Conservation (phyloP, 2,797 vertebrate species). For the Amniataba percoides region DNA sequence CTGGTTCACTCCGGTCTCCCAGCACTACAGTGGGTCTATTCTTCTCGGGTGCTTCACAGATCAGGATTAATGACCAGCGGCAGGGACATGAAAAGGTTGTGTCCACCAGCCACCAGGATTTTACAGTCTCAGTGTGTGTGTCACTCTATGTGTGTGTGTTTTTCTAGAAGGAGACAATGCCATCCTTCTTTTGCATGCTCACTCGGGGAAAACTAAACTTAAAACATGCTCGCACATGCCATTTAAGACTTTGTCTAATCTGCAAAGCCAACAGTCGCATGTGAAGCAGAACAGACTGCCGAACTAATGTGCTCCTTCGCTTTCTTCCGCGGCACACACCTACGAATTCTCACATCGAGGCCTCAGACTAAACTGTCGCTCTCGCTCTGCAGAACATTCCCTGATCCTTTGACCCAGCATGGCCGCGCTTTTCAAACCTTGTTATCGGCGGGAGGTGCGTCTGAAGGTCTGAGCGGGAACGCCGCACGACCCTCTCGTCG, state of each 20-base stretch:
- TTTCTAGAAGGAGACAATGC: slow-evolving; percentile 24
- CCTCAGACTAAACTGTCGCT: slow-evolving; percentile 24
- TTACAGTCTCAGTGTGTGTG: slow-evolving; percentile 45
- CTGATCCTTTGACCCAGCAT: slow-evolving; percentile 18
- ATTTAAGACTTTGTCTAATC: slow-evolving; percentile 23
- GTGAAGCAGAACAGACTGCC: slow-evolving; percentile 15
- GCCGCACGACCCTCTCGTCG: slow-evolving; percentile 16
- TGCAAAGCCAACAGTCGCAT: slow-evolving; percentile 13
- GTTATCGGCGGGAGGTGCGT: slow-evolving; percentile 33
- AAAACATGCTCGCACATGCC: slow-evolving; percentile 38
- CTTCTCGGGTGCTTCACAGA: slow-evolving; percentile 68
- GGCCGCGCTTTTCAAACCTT: slow-evolving; percentile 20
- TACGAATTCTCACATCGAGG: background rate
- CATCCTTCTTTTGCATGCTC: slow-evolving; percentile 18
- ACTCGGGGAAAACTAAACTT: slow-evolving; percentile 35
- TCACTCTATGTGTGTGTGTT: slow-evolving; percentile 21
- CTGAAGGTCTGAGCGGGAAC: slow-evolving; percentile 39
- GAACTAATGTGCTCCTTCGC: background rate
- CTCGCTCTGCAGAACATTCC: slow-evolving; percentile 5
- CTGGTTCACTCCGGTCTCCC: slow-evolving; percentile 62
- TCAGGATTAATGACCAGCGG: slow-evolving; percentile 72
- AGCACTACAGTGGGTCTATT: slow-evolving; percentile 69
- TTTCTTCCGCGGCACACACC: slow-evolving; percentile 8
- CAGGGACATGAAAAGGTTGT: slow-evolving; percentile 70
- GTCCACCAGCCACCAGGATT: slow-evolving; percentile 61